Base-by-base conservation (phyloP, 2,797 vertebrate genomes). In the Pagetopsis macropterus region DNA sequence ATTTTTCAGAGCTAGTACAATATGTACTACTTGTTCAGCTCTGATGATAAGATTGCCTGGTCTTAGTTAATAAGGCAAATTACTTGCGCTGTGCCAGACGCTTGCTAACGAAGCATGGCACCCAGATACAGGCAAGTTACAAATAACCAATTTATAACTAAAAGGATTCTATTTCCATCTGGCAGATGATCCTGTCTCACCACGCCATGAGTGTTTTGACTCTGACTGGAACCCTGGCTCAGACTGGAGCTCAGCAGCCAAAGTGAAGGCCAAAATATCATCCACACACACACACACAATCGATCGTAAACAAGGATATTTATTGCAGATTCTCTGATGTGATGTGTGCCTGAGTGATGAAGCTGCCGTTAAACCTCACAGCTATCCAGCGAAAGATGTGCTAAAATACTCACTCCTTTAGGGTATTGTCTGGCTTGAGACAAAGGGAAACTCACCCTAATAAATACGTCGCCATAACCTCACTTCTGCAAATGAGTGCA, bases 231-330 rank as follows among this genome's bases (percentile, higher is more conserved):
- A 57, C 55, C 21, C 17, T 82, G 67, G 63, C 76, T 86, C 63
- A 54, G 33, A 69, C 55, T 61, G 48, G 21, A 57, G 50, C 62
- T 72, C 69, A 65, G 65, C 70, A 70, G 70, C 75, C 75, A 84
- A 75, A 76, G 69, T 23, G 1, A 60, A 41, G 27, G 59, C 72
- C 65, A 82, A 65, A 70, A 72, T 63, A 59, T 69, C 60, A 68
- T 65, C 23, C 46, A 62, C 59, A 58, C 57, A 65, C 50, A 68
- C 64, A 21, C n/a, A n/a, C n/a, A n/a, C n/a, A 19, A n/a, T n/a
- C n/a, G n/a, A 71, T 83, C n/a, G 62, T 83, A 89, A 90, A 91
- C 72, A 88, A 79, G 75, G 63, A 75, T 15, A 70, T 60, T 82
- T 67, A 72, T 59, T 61, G 69, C 74, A 73, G 58, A 58, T 78